These are phyloP conservation scores for Apodemus agrarius DNA, from an alignment of 2,797 vertebrate genomes.

Conservation along the genomic window DNA sequence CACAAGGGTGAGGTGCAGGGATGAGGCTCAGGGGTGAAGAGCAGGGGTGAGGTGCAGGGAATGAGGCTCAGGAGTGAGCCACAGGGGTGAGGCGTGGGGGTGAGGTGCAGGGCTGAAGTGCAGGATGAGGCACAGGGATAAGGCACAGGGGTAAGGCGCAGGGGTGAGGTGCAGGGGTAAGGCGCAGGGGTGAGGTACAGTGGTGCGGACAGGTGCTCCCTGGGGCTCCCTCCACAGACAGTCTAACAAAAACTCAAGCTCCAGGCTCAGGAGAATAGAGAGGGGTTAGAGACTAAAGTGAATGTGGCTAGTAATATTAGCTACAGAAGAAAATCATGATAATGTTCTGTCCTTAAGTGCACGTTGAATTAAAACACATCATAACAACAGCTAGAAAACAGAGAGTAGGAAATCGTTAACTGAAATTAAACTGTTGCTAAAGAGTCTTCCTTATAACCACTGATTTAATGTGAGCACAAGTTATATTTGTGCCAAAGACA, in stretches of 20 bases:
- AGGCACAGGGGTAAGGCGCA: not conserved
- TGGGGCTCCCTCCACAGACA: not conserved
- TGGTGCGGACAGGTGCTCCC: not conserved
- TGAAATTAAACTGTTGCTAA: not conserved
- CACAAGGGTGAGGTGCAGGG: not conserved
- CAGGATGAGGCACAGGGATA: not conserved
- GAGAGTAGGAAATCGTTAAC: not conserved
- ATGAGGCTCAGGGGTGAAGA: too few species aligned
- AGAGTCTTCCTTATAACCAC: not conserved
- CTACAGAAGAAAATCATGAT: not conserved
- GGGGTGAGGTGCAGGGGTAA: too few species aligned
- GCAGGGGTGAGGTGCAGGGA: not conserved
- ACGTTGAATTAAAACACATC: not conserved
- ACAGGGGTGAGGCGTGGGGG: not conserved
- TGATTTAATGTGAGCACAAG: not conserved
- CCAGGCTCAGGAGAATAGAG: not conserved
- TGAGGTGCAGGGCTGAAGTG: too few species aligned
- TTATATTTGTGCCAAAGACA: not conserved
- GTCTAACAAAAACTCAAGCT: not conserved
- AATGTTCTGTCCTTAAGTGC: not conserved
- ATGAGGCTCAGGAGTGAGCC: too few species aligned
- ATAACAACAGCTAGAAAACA: not conserved
- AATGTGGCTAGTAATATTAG: not conserved
- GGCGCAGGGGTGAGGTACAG: not conserved
- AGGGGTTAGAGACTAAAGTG: not conserved